A percentile compares a stretch with the other conserved stretches of the same genome.
Conservation (phyloP, 2,888 invertebrate species). For the Adineta ricciae region DNA sequence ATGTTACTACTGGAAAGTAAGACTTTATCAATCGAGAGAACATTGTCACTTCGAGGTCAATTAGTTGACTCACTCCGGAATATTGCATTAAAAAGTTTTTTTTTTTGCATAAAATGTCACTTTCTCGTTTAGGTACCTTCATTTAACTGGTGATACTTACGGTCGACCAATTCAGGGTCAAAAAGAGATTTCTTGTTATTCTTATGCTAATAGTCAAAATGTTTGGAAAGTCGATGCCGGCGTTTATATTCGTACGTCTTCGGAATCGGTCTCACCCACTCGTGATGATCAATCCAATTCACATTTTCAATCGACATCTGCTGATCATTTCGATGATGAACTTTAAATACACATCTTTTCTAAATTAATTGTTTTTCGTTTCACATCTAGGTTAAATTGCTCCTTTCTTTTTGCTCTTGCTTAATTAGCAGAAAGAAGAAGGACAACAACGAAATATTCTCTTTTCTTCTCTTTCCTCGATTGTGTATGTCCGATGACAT, state of each 20-base stretch:
- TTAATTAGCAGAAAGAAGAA: neutral
- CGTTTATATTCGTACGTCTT: slow-evolving; percentile 59
- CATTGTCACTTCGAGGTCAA: no score
- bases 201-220: slow-evolving; percentile 63
- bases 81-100: neutral
- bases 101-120: neutral
- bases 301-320: neutral
- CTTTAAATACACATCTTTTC: neutral
- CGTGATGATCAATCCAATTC: neutral
- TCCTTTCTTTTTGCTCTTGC: neutral
- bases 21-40: neutral
- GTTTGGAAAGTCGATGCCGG: slow-evolving; percentile 90
- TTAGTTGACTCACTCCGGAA: neutral
- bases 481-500: neutral
- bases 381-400: neutral
- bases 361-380: neutral
- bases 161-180: slow-evolving; percentile 92
- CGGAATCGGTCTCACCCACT: neutral
- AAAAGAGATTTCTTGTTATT: slow-evolving; percentile 75
- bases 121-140: slow-evolving; percentile 56
- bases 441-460: neutral
- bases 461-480: neutral
- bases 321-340: neutral
- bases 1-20: slow-evolving; percentile 66
- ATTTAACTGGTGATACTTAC: slow-evolving; percentile 79